Evolutionary conservation across 2,113 vertebrate genomes (phyloP), one percentile per base, ranked within the genome.

Genomic region (Piprites chloris): DNA sequence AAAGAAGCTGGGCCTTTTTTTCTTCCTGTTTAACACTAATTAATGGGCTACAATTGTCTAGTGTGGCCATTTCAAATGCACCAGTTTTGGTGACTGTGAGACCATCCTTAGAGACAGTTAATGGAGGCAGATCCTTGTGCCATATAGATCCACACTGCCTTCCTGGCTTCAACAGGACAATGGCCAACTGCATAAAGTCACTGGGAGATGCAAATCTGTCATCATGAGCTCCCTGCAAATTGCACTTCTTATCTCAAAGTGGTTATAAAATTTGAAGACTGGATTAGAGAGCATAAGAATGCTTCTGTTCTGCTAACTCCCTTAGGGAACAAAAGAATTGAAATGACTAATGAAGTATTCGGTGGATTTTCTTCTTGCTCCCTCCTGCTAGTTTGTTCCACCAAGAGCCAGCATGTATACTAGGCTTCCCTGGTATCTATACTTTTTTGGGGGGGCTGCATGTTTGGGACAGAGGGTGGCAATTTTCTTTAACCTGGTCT

Each of bases 291-390:
- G 18, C 1, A 2, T 27, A 20, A 46, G n/a, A 85, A 35, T 67
- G 44, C 5, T 80, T 91, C 88, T 74, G 39, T 39, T 91, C 16
- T 76, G 8, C n/a, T 30, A 26, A 56, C 6, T 73, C 46, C 67
- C 59, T 55, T 24, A 85, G 65, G 56, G 56, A 83, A 77, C 10
- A 59, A 62, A 83, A 63, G 50, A 79, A 81, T 42, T 61, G 59
- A 71, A 90, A 49, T 35, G 30, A 55, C 11, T 91, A 85, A 94
- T 90, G 33, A 93, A 79, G 59, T 83, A 58, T 67, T 77, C 30
- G 73, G 12, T 74, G 39, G 67, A 56, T 80, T 83, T 71, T 33
- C 55, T 63, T 17, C 77, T 94, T 69, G 5, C 42, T 93, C 24
- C 42, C 58, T 26, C 27, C 39, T 62, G 35, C 11, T 42, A 59